phyloP scores from a whole-genome alignment of 2,888 invertebrate genomes.

The Dolichopus griseipennis region DNA sequence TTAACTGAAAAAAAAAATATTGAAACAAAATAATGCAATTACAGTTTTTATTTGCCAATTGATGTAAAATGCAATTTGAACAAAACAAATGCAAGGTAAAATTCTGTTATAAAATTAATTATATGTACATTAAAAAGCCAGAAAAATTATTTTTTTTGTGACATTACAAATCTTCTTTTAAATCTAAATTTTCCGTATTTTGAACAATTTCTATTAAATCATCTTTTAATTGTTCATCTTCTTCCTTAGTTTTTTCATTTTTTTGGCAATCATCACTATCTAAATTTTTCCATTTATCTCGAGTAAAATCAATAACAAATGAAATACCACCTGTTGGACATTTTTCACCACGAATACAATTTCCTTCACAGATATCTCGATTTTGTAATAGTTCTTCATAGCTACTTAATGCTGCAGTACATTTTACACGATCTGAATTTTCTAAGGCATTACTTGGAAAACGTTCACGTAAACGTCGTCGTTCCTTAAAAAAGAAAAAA shows the following conservation, averaged over 20 bases:
- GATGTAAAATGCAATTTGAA: too few relatives aligned
- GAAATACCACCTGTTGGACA: constrained; percentile 66
- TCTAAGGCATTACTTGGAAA: constrained; percentile 70
- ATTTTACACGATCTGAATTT: constrained; percentile 65
- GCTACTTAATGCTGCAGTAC: constrained; percentile 67
- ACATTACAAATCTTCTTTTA: too few relatives aligned
- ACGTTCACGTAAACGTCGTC: constrained; percentile 71
- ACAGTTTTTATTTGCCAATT: too few relatives aligned
- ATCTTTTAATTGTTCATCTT: too few relatives aligned
- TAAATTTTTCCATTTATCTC: constrained; percentile 25
- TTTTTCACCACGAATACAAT: constrained; percentile 71
- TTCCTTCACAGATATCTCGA: constrained; percentile 76
- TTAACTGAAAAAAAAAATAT: too few relatives aligned
- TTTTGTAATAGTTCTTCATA: constrained; percentile 74
- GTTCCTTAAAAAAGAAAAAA: constrained; percentile 52
- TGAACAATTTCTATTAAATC: too few relatives aligned
- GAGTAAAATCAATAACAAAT: constrained; percentile 25
- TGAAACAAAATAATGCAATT: too few relatives aligned
- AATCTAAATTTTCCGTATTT: too few relatives aligned
- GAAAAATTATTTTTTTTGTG: too few relatives aligned
- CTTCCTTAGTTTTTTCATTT: not conserved
- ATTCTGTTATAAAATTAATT: too few relatives aligned
- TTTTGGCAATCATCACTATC: not conserved
- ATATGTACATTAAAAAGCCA: too few relatives aligned
- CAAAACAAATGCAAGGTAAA: too few relatives aligned